phyloP scores from a whole-genome alignment of 2,113 vertebrate species.

The Myocastor coypus region DNA sequence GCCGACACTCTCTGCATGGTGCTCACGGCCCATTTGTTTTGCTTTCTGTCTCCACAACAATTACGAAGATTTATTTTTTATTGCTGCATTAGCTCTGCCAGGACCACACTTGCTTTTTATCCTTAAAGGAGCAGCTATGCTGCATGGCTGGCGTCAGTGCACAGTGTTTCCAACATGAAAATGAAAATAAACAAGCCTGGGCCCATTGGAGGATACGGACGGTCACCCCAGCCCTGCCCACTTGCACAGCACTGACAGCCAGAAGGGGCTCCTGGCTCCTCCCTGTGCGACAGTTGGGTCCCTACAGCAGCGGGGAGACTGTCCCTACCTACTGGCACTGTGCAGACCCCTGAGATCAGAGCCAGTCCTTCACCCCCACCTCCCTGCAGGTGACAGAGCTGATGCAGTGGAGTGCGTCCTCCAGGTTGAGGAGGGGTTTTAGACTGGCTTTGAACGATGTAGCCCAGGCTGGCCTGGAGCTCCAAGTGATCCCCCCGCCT shows the following conservation, averaged over 20 bases:
- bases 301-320: slow-evolving; percentile 46
- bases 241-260: neutral
- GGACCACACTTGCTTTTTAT: slow-evolving; percentile 83
- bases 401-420: rapidly evolving
- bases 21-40: slow-evolving; percentile 88
- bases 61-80: slow-evolving; percentile 88
- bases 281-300: slow-evolving; percentile 71
- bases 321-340: slow-evolving; percentile 55
- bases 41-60: slow-evolving; percentile 91
- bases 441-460: no score
- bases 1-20: slow-evolving; percentile 86
- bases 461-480: no score
- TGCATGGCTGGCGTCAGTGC: neutral
- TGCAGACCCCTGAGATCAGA: neutral
- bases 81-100: slow-evolving; percentile 82
- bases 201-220: slow-evolving; percentile 76
- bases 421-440: no score
- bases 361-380: neutral
- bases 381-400: neutral
- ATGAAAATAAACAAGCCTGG: slow-evolving; percentile 85
- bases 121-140: slow-evolving; percentile 83
- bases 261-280: slow-evolving; percentile 80
- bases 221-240: slow-evolving; percentile 63
- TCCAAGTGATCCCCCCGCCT: no score
- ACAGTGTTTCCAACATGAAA: slow-evolving; percentile 68